Conservation (phyloP, 2,888 invertebrate genomes). For the Tetragonisca angustula region DNA sequence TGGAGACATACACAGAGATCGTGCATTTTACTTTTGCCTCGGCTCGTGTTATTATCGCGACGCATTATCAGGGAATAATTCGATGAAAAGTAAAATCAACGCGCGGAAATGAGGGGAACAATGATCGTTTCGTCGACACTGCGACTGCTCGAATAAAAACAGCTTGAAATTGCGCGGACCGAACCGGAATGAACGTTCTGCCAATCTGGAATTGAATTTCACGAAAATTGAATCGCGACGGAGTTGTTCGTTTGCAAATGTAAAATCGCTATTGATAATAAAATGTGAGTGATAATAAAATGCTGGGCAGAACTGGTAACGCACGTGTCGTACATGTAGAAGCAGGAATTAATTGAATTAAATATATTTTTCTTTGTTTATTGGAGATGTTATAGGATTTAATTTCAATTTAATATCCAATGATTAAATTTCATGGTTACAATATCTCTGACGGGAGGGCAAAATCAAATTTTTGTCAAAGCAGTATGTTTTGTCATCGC, state of each 20-base stretch:
- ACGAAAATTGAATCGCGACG: not conserved
- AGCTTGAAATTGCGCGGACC: not conserved
- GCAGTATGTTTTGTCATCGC: too few relatives aligned
- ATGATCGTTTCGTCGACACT: conserved; percentile 4
- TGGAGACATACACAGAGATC: too few relatives aligned
- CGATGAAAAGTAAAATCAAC: conserved; percentile 13
- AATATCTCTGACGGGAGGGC: too few relatives aligned
- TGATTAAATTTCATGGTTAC: too few relatives aligned
- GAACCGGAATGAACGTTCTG: not conserved
- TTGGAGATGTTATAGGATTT: too few relatives aligned
- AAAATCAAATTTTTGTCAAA: too few relatives aligned
- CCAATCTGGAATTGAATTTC: not conserved
- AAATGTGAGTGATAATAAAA: not conserved
- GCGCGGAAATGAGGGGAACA: conserved; percentile 15
- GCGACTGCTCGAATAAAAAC: not conserved
- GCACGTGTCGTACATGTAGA: not conserved
- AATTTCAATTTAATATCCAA: too few relatives aligned
- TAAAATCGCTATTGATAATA: not conserved
- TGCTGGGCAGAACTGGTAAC: not conserved
- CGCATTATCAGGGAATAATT: conserved; percentile 42
- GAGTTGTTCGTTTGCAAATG: not conserved
- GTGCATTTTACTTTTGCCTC: not conserved
- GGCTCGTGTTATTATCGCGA: not conserved
- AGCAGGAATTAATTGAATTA: too few relatives aligned
- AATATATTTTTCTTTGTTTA: too few relatives aligned